Percentiles rank a stretch among this genome's conserved stretches.
Evolutionary conservation across 1,140 invertebrate genomes (phyloP).

Genomic region (Drosophila sturtevanti): DNA sequence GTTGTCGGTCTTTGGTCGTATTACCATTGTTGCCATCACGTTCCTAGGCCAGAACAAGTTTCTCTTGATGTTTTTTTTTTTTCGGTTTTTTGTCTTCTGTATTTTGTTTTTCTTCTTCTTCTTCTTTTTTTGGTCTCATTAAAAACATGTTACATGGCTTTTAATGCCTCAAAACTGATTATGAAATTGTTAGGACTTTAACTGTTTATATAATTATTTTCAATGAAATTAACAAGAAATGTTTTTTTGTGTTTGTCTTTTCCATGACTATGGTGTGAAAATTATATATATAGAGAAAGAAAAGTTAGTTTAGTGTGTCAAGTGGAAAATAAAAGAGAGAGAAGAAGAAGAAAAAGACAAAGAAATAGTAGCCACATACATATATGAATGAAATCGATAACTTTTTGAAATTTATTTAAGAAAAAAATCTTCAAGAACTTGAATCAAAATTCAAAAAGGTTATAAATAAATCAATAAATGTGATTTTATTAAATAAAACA

Average conservation of each 20-base stretch:
- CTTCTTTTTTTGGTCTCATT: conserved; percentile 61
- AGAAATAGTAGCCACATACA: too few relatives aligned
- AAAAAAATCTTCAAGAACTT: neutral
- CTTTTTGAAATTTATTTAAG: neutral
- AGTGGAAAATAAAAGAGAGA: neutral
- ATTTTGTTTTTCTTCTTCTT: conserved; percentile 21
- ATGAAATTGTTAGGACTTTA: conserved; percentile 64
- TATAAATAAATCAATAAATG: neutral
- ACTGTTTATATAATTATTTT: conserved; percentile 71
- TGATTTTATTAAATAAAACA: neutral
- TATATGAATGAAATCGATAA: neutral
- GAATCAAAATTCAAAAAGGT: neutral
- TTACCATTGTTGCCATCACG: conserved; percentile 74
- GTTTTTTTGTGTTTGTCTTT: too few relatives aligned
- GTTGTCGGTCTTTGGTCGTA: conserved; percentile 23
- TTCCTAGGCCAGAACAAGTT: conserved; percentile 69
- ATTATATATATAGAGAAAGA: neutral
- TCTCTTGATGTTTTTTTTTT: conserved; percentile 33
- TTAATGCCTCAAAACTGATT: conserved; percentile 62
- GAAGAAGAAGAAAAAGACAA: neutral
- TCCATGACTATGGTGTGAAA: conserved; percentile 21
- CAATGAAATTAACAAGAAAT: conserved; percentile 46
- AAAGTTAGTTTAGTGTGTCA: conserved; percentile 6
- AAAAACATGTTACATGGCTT: conserved; percentile 75
- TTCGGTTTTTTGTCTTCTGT: conserved; percentile 34